Percentiles rank a stretch among this genome's conserved stretches.
Conservation (phyloP, 2,113 vertebrate species). For the Pseudonaja textilis region DNA sequence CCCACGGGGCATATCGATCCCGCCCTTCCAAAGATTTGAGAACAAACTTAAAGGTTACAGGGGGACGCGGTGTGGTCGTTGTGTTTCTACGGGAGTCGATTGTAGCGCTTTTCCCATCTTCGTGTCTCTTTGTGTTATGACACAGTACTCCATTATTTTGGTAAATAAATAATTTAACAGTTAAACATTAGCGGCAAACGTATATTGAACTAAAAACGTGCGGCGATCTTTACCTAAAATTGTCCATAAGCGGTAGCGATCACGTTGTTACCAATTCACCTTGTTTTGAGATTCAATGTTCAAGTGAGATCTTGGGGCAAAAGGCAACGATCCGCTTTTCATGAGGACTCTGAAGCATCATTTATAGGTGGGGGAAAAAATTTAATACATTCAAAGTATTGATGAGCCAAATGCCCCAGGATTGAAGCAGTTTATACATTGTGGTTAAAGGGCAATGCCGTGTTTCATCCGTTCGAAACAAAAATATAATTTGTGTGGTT, state of each 20-base stretch:
- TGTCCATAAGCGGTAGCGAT: not conserved
- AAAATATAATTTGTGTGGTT: not conserved
- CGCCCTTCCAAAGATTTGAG: slow-evolving; percentile 14
- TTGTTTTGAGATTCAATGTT: not conserved
- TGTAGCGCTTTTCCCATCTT: not conserved
- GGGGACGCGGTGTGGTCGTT: not conserved
- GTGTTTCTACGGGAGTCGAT: not conserved
- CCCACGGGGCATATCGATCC: not conserved
- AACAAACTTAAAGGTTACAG: fast-evolving
- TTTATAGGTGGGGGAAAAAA: not conserved
- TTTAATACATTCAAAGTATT: not conserved
- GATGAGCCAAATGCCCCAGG: not conserved
- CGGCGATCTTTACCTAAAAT: not conserved
- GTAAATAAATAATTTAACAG: not conserved
- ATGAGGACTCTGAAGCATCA: not conserved
- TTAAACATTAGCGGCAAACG: not conserved
- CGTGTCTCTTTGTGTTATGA: not conserved
- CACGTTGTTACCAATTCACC: not conserved
- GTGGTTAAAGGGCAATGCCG: not conserved
- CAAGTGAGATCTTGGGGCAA: not conserved
- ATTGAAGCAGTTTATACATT: not conserved
- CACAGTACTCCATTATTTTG: not conserved
- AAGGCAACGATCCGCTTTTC: not conserved
- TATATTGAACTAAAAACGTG: not conserved
- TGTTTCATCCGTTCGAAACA: not conserved